Percentiles rank a stretch among this genome's conserved stretches.
Evolutionary conservation across 64 coral and sea anemone species (phyloP).

Genomic region (Porites australiensis): DNA sequence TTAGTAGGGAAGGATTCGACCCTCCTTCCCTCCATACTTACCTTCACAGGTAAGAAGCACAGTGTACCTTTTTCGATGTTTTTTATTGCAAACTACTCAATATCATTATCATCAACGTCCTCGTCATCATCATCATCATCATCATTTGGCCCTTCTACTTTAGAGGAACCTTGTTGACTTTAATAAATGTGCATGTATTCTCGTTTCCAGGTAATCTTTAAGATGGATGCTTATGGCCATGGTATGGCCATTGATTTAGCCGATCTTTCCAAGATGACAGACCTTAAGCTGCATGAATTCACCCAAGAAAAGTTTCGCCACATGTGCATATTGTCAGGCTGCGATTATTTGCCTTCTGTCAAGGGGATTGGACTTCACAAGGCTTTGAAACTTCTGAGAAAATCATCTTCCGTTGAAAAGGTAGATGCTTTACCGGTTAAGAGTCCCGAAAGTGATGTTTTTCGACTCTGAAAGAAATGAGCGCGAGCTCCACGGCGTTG

Average conservation of each 20-base stretch:
- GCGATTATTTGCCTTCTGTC: slow-evolving; percentile 94
- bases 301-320: slow-evolving; percentile 93
- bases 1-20: too few species aligned
- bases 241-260: slow-evolving; percentile 78
- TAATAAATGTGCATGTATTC: neutral
- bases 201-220: slow-evolving; percentile 85
- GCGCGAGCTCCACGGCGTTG: too few species aligned
- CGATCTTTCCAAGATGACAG: slow-evolving; percentile 84
- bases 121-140: too few species aligned
- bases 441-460: too few species aligned
- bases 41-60: too few species aligned
- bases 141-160: too few species aligned
- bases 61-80: too few species aligned
- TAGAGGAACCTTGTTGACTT: too few species aligned
- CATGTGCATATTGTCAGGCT: slow-evolving; percentile 98
- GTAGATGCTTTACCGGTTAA: slow-evolving; percentile 14
- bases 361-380: slow-evolving; percentile 93
- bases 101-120: too few species aligned
- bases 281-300: slow-evolving; percentile 86
- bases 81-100: too few species aligned
- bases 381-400: slow-evolving; percentile 86
- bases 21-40: too few species aligned
- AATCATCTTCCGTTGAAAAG: slow-evolving; percentile 89
- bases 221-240: slow-evolving; percentile 93
- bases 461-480: too few species aligned